Percentiles rank a stretch among this genome's conserved stretches.
Conservation (phyloP, 2,113 vertebrate species). For the Ascaphus truei region DNA sequence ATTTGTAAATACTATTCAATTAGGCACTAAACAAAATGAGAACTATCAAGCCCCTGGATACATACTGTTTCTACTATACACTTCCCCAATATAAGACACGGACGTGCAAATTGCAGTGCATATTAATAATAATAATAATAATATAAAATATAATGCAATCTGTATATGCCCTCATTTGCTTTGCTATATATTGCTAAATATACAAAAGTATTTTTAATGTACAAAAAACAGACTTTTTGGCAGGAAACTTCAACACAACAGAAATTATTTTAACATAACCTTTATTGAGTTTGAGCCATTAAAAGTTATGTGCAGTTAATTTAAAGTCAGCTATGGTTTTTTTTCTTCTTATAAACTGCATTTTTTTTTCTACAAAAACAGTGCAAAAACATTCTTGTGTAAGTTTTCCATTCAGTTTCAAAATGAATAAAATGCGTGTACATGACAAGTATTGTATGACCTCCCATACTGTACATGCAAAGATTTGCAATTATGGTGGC, state of each 20-base stretch:
- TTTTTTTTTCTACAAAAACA: slow-evolving; percentile 57
- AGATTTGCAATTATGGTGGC: slow-evolving; percentile 52
- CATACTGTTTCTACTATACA: not conserved
- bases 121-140: no score
- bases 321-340: slow-evolving; percentile 40
- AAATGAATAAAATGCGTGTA: slow-evolving; percentile 51
- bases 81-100: not conserved
- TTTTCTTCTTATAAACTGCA: slow-evolving; percentile 57
- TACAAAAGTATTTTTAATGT: not conserved
- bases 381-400: slow-evolving; percentile 53
- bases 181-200: not conserved
- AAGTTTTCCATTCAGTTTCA: slow-evolving; percentile 43
- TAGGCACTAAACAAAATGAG: not conserved
- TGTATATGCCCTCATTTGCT: not conserved
- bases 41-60: not conserved
- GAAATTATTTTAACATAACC: slow-evolving; percentile 54
- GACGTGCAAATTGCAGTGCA: not conserved
- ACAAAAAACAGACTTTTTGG: slow-evolving; percentile 14
- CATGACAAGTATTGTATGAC: slow-evolving; percentile 53
- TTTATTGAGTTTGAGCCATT: slow-evolving; percentile 61
- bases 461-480: slow-evolving; percentile 45
- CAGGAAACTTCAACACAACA: slow-evolving; percentile 52
- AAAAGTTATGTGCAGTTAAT: slow-evolving; percentile 55
- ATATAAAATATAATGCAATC: not conserved
- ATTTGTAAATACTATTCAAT: not conserved